Conservation (phyloP, 2,888 invertebrate genomes). For the Erebia palarica region DNA sequence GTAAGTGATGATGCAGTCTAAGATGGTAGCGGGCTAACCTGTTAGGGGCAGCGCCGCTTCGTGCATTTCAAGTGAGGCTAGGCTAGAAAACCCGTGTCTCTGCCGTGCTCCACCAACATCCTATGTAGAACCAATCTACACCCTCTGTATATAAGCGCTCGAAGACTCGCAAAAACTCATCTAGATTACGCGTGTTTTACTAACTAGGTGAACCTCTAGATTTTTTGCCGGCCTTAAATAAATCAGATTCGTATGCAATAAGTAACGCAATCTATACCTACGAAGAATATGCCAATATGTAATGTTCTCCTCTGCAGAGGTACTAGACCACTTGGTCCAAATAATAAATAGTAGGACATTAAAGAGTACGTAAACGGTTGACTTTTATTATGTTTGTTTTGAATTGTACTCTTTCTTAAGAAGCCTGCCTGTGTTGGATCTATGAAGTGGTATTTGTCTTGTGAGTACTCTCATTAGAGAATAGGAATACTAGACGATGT, state of each 20-base stretch:
- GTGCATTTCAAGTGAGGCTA: no score
- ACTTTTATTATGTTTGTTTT: no score
- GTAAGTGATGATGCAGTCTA: no score
- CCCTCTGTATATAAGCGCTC: not conserved
- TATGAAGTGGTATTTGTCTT: no score
- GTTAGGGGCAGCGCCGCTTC: no score
- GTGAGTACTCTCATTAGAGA: no score
- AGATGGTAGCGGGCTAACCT: no score
- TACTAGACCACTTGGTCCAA: not conserved
- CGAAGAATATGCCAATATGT: not conserved
- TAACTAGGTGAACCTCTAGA: slow-evolving; percentile 25
- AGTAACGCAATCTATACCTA: not conserved
- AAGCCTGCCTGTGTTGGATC: no score
- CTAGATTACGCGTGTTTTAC: slow-evolving; percentile 24
- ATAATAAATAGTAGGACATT: not conserved
- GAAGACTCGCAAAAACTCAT: slow-evolving; percentile 20
- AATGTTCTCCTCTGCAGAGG: not conserved
- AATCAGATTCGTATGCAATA: not conserved
- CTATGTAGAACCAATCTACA: not conserved
- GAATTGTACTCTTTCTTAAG: no score
- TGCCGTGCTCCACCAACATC: not conserved
- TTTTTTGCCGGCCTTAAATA: slow-evolving; percentile 25
- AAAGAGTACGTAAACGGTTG: no score
- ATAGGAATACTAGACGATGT: no score
- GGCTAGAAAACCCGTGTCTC: not conserved